These are phyloP conservation scores for Crotalus tigris DNA, from an alignment of 2,113 vertebrate species.

Conservation along the genomic window DNA sequence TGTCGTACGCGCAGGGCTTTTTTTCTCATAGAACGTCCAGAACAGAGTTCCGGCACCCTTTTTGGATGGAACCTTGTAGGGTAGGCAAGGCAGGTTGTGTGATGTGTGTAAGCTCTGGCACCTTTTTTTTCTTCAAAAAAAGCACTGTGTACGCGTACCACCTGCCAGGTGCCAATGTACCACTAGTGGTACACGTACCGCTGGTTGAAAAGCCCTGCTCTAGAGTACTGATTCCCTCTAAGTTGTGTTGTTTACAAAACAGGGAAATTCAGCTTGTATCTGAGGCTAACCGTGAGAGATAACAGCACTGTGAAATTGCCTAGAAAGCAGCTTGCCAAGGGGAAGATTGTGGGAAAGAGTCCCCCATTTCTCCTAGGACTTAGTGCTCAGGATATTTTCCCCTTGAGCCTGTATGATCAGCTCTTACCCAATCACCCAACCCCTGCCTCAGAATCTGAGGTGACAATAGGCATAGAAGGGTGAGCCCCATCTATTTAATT, in stretches of 20 bases:
- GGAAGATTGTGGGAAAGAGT: background rate
- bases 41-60: no score
- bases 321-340: background rate
- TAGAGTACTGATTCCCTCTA: background rate
- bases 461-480: background rate
- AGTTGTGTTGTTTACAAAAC: background rate
- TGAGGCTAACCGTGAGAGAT: background rate
- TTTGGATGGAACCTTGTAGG: no score
- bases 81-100: no score
- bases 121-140: no score
- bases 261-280: background rate
- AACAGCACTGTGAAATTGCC: background rate
- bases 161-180: no score
- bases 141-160: no score
- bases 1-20: no score
- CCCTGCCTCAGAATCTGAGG: background rate
- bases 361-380: background rate
- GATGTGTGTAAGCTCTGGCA: no score
- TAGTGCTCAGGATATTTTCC: background rate
- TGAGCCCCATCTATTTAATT: background rate
- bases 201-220: no score
- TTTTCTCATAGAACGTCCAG: no score
- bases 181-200: no score
- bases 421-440: background rate
- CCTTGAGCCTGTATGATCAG: background rate